A percentile compares a stretch with the other conserved stretches of the same genome.
Conservation (phyloP, 37 sponge, comb jelly and placozoan species). For the Chondrosia reniformis region DNA sequence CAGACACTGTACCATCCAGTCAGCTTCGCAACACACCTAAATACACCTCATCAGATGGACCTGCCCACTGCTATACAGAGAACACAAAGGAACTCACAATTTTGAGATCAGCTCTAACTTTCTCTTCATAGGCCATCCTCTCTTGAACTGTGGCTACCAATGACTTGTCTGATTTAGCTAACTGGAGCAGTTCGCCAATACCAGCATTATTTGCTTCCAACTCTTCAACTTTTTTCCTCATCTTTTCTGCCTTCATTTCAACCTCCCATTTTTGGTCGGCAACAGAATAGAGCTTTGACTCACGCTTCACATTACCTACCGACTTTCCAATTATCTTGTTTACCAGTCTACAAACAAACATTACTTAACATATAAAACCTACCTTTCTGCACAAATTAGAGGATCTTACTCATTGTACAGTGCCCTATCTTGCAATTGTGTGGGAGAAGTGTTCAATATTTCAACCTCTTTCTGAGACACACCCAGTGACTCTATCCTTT, state of each 20-base stretch:
- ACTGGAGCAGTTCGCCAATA: not conserved
- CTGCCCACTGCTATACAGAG: not conserved
- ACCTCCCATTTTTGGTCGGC: slow-evolving; percentile 96
- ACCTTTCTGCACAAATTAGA: not conserved
- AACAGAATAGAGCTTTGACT: slow-evolving; percentile 75
- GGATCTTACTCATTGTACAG: slow-evolving; percentile 55
- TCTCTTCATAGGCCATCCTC: slow-evolving; percentile 34
- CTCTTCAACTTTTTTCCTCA: not conserved
- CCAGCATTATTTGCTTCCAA: not conserved
- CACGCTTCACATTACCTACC: slow-evolving; percentile 68
- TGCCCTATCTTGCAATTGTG: slow-evolving; percentile 53
- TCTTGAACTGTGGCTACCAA: slow-evolving; percentile 43
- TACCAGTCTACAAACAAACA: not conserved
- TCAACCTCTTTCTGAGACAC: slow-evolving; percentile 53
- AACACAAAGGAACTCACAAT: slow-evolving; percentile 9
- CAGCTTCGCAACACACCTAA: not conserved
- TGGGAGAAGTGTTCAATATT: slow-evolving; percentile 49
- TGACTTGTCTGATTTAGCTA: slow-evolving; percentile 29
- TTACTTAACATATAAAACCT: not conserved
- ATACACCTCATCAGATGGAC: not conserved
- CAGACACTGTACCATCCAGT: not conserved
- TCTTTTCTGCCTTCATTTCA: slow-evolving; percentile 58
- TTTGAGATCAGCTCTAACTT: slow-evolving; percentile 21
- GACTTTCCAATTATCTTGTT: not conserved
- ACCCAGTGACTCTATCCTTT: slow-evolving; percentile 20